phyloP scores from a whole-genome alignment of 2,888 invertebrate species.

The Zootermopsis nevadensis region DNA sequence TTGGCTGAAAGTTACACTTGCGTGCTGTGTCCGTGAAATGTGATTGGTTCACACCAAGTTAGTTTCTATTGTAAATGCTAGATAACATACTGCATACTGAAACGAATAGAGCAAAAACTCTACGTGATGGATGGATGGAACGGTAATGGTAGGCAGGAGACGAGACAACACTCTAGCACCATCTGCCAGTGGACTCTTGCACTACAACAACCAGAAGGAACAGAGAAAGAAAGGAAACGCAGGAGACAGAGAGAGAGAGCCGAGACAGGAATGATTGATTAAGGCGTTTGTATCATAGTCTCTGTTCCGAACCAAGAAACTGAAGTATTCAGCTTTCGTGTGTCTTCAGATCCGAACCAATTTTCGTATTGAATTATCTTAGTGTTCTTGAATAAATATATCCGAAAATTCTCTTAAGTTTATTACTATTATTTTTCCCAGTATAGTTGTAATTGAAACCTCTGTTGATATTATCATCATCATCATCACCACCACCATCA shows the following conservation, averaged over 20 bases:
- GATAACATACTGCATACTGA: conserved; percentile 48
- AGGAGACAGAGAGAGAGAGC: conserved; percentile 17
- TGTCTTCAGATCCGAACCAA: neutral
- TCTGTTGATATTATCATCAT: too few species aligned
- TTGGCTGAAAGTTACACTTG: conserved; percentile 50
- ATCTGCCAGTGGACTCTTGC: conserved; percentile 19
- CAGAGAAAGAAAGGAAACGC: conserved; percentile 6
- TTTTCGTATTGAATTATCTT: too few species aligned
- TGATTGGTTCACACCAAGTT: conserved; percentile 46
- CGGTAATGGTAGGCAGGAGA: conserved; percentile 22
- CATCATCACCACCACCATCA: too few species aligned
- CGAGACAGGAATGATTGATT: neutral
- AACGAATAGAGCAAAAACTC: conserved; percentile 46
- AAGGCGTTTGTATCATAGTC: conserved; percentile 1
- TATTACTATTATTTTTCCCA: too few species aligned
- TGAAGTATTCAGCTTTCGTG: too few species aligned
- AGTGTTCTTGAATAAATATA: too few species aligned
- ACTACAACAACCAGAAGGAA: neutral
- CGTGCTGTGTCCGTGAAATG: conserved; percentile 47
- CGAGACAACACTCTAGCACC: conserved; percentile 32
- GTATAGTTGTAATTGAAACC: too few species aligned
- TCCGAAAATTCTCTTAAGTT: too few species aligned
- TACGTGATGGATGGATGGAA: conserved; percentile 43
- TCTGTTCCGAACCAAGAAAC: neutral
- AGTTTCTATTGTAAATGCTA: conserved; percentile 49